Evolutionary conservation across 1,140 invertebrate genomes (phyloP), one percentile per base, ranked within the genome.

Genomic region (Trissolcus basalis): DNA sequence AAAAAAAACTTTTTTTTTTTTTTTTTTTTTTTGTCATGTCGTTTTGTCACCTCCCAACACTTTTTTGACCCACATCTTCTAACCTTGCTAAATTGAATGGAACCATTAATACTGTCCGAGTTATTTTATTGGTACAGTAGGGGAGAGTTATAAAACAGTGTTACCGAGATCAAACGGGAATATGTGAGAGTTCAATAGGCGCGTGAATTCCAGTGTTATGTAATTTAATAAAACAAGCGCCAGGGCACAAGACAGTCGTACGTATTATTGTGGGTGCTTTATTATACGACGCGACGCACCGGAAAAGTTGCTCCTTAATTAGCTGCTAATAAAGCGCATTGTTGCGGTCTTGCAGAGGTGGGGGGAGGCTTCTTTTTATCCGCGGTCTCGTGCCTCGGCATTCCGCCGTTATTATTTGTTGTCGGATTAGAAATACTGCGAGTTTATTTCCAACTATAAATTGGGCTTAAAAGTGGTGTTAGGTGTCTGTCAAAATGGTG

Each of bases 301-400:
- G 44, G 67, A 43, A 59, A 77, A 70, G 61, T 15, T 56, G 65
- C 39, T 44, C 54, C 53, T 77, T 70, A 71, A 77, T 77, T 71
- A 77, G 67, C 67, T 53, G 61, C 74, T 67, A 77, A 67, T 77
- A 71, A 77, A 71, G 15, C 56, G 63, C 61, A 58, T 77, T 71
- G 74, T 77, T 71, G 48, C 43, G n/a, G n/a, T n/a, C 36, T 14
- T 45, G 61, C 36, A 60, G n/a, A n/a, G n/a, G 61, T 77, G 59
- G 67, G 61, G 12, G 43, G 63, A 59, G 59, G 45, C 56, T 14
- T 75, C 51, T n/a, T n/a, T n/a, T n/a, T 33, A 48, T 54, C 36
- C 13, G 27, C 27, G 5, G 32, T 1, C 33, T 41, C 47, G 58
- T 32, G 32, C 35, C 59, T 48, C 54, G 44, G 12, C 51, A 69